Evolutionary conservation across 2,113 vertebrate genomes (phyloP), one percentile per base, ranked within the genome.

Genomic region (Megaceryle torquata): DNA sequence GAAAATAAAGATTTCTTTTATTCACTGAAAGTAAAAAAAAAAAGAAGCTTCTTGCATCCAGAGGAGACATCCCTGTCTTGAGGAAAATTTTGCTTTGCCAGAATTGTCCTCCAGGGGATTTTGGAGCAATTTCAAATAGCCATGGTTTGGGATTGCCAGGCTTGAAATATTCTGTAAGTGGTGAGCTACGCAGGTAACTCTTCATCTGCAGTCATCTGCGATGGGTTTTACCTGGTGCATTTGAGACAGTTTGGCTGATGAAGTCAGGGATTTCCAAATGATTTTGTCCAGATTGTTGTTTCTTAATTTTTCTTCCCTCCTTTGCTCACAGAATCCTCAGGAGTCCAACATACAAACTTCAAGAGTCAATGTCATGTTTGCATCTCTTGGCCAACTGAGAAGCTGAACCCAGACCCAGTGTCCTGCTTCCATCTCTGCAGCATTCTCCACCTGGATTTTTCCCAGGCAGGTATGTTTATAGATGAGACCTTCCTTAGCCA

Each of bases 331-430:
- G 86, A 61, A 90, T 20, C 68, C 76, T 88, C 33, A 2, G 1
- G 22, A 69, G 29, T 22, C 76, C 85, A 6, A 70, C 28, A 4
- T 1, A 15, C 15, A 0, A 6, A 9, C 26, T 5, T 41, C 59
- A 3, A 2, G 79, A 68, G 44, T 14, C 25, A 0, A 0, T 0
- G 7, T 17, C 53, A 2, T 7, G 0, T 64, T 83, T 31, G 35
- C 64, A 1, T 2, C 67, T 21, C 43, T 10, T 6, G 3, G 35
- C 41, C 7, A 3, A 28, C 44, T 18, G 79, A 46, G 63, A 14
- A 35, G 39, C 67, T 44, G 63, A 15, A 4, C 26, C 39, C 63
- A 29, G 19, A 4, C 2, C 1, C 51, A 1, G 31, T 1, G 1
- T 16, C n/a, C 51, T 51, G 37, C 56, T 56, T 53, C 83, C 41